Base-by-base conservation (phyloP, 2,797 vertebrate genomes). In the Leptodactylus fallax region DNA sequence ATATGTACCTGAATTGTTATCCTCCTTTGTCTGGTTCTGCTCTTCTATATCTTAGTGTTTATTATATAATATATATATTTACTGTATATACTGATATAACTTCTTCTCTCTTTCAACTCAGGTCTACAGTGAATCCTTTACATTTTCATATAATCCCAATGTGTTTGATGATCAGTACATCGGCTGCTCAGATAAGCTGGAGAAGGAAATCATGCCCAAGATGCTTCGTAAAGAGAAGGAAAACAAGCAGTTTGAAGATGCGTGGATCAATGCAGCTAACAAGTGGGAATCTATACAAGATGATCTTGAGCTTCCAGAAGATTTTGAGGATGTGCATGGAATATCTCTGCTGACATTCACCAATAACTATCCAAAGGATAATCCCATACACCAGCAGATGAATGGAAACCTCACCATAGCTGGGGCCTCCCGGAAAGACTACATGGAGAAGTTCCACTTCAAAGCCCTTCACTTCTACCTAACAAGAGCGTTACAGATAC, bases 401-500 rank as follows among this genome's bases (percentile, higher is more conserved):
- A 85, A 85, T 17, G 47, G 53, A 19, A 78, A 85, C 56, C 45
- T 85, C 7, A 53, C 45, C 45, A 65, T 36, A 17, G 83, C 83
- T 0, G 83, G 72, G 3, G 11, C 14, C 56, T 85, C 83, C 21
- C 16, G 23, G 4, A 25, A 14, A 16, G 58, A 78, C 9, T 85
- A 85, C 45, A 78, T 85, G 83, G 45, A 77, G 8, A 85, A 78
- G 11, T 85, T 85, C 12, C 83, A 85, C 49, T 85, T 77, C 19
- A 83, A 83, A 27, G 63, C 81, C 53, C 65, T 83, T 55, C 81
- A 83, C 65, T 83, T 71, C 67, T 85, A 85, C 13, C 83, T 85
- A 16, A 78, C 72, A 3, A 78, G 58, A 65, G 83, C 72, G 4
- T 10, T 85, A 7, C 83, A 85, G 56, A 47, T 81, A 0, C 56